These are phyloP conservation scores for Carterocephalus palaemon DNA, from an alignment of 2,888 invertebrate genomes.

Conservation along the genomic window DNA sequence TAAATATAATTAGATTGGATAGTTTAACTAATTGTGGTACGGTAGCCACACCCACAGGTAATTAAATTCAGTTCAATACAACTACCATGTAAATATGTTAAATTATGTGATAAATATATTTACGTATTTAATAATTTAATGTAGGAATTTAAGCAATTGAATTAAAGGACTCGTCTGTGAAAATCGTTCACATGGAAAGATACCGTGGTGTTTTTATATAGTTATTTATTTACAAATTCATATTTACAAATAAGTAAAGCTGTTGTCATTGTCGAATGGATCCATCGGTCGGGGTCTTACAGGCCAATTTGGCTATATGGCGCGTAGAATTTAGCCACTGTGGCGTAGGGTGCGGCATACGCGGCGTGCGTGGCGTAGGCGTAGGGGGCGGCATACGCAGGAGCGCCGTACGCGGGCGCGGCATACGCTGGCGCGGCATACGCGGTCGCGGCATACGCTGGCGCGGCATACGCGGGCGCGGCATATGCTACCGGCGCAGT, in stretches of 20 bases:
- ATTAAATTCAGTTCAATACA: too few species aligned
- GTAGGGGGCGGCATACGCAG: conserved; percentile 35
- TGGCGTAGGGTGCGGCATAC: conserved; percentile 10
- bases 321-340: too few species aligned
- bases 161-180: too few species aligned
- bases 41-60: background rate
- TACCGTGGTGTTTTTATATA: background rate
- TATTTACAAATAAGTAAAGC: conserved; percentile 36
- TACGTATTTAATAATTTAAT: too few species aligned
- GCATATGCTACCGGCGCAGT: conserved; percentile 35
- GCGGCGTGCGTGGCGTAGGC: conserved; percentile 41
- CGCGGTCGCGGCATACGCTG: too few species aligned
- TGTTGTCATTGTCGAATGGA: background rate
- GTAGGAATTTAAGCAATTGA: too few species aligned
- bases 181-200: too few species aligned
- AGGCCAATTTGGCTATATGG: too few species aligned
- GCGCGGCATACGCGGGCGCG: conserved; percentile 33
- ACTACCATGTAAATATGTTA: too few species aligned
- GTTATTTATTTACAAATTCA: conserved; percentile 44
- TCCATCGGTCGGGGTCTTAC: background rate
- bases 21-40: conserved; percentile 1
- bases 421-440: conserved; percentile 32
- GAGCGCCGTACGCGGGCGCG: conserved; percentile 34
- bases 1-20: conserved; percentile 8
- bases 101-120: too few species aligned